Evolutionary conservation across 2,113 vertebrate species (phyloP).

Genomic region (Lampris incognitus): DNA sequence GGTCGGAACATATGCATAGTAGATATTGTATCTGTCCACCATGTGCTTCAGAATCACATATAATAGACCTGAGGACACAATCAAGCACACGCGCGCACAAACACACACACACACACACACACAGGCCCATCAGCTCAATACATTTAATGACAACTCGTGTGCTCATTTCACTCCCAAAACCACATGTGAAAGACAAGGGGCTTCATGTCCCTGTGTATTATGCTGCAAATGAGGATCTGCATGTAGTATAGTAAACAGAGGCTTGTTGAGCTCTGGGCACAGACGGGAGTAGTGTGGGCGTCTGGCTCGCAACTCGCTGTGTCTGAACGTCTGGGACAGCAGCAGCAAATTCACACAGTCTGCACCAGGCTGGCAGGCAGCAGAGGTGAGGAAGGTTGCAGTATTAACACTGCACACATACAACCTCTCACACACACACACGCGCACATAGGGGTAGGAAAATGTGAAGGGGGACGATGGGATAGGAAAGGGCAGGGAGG

Average conservation of each 20-base stretch:
- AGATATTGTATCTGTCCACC: conserved; percentile 97
- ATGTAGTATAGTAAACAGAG: conserved; percentile 72
- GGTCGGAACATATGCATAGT: conserved; percentile 94
- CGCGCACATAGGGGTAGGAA: not conserved
- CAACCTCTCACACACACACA: conserved; percentile 19
- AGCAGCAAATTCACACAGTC: conserved; percentile 78
- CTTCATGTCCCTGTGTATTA: not conserved
- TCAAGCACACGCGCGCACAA: conserved; percentile 1
- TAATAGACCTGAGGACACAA: conserved; percentile 85
- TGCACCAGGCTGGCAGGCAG: conserved; percentile 71
- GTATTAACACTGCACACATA: conserved; percentile 32
- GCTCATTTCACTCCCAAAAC: not conserved
- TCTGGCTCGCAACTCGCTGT: conserved; percentile 77
- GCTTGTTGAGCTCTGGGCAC: conserved; percentile 63
- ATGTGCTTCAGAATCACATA: conserved; percentile 95
- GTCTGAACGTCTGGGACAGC: conserved; percentile 76
- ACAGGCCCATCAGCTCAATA: not conserved
- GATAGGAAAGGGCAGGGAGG: conserved; percentile 12
- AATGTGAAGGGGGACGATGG: conserved; percentile 1
- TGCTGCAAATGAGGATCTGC: not conserved
- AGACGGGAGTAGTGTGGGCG: conserved; percentile 82
- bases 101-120: conserved; percentile 6
- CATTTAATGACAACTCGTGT: too few species aligned
- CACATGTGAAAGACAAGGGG: conserved; percentile 14
- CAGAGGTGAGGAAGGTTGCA: conserved; percentile 60